phyloP scores from a whole-genome alignment of 2,888 invertebrate genomes.

The Chelonus formosanus region DNA sequence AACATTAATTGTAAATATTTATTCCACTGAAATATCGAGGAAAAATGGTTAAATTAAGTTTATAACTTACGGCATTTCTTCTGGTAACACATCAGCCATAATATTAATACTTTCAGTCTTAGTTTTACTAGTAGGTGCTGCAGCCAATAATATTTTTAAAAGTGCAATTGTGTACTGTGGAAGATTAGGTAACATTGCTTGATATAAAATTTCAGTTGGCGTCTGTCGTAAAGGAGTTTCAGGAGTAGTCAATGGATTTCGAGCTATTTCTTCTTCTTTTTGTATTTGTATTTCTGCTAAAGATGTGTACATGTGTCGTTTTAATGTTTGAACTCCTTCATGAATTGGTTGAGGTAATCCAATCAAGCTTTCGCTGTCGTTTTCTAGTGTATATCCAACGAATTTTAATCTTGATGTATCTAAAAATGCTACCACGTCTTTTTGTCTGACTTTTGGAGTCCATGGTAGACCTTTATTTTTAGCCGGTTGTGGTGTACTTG shows the following conservation, averaged over 20 bases:
- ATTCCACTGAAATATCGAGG: too few relatives aligned
- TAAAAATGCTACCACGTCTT: conserved; percentile 91
- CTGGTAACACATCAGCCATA: conserved; percentile 95
- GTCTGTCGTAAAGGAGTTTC: conserved; percentile 83
- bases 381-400: conserved; percentile 90
- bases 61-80: conserved; percentile 87
- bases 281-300: conserved; percentile 91
- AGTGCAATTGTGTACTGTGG: conserved; percentile 98
- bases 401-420: conserved; percentile 93
- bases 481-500: conserved; percentile 64
- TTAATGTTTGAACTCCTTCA: conserved; percentile 91
- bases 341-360: conserved; percentile 97
- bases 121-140: conserved; percentile 98
- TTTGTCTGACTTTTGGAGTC: conserved; percentile 94
- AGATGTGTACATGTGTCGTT: conserved; percentile 91
- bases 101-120: conserved; percentile 99
- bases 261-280: conserved; percentile 88
- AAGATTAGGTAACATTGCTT: conserved; percentile 93
- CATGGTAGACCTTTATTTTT: conserved; percentile 79
- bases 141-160: conserved; percentile 94
- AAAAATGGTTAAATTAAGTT: too few relatives aligned
- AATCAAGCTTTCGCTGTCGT: conserved; percentile 88
- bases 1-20: conserved; percentile 15
- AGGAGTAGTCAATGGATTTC: conserved; percentile 87
- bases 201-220: conserved; percentile 89